These are phyloP conservation scores for Connochaetes taurinus DNA, from an alignment of 2,113 vertebrate species.

Conservation along the genomic window DNA sequence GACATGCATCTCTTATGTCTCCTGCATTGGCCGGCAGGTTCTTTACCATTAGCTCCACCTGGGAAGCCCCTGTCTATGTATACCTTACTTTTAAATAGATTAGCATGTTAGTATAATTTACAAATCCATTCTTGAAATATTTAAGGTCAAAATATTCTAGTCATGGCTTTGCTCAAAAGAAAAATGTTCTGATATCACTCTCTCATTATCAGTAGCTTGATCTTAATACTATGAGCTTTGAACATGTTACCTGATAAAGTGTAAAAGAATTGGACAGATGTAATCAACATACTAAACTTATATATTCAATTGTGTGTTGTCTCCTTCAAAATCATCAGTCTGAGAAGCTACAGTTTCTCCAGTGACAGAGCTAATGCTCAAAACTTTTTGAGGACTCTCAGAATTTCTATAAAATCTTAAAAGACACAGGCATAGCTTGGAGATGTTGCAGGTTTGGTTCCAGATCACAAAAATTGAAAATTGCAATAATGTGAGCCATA, in stretches of 20 bases:
- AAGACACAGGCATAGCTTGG: not conserved
- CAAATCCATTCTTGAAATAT: slow-evolving; percentile 10
- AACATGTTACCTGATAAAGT: not conserved
- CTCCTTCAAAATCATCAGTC: not conserved
- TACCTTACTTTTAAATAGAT: slow-evolving; percentile 14
- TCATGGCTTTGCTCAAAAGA: not conserved
- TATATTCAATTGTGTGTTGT: not conserved
- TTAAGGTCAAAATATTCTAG: slow-evolving; percentile 35
- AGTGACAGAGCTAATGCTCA: not conserved
- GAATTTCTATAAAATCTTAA: slow-evolving; percentile 20
- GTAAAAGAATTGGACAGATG: not conserved
- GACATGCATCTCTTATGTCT: not conserved
- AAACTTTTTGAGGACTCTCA: not conserved
- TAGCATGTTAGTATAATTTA: not conserved
- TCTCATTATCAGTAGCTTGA: slow-evolving; percentile 6
- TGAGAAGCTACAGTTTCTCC: slow-evolving; percentile 14
- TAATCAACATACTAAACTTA: not conserved
- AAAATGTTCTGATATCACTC: not conserved
- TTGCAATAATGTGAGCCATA: not conserved
- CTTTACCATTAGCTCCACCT: not conserved
- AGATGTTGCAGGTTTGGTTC: not conserved
- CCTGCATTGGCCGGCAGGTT: not conserved
- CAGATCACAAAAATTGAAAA: not conserved
- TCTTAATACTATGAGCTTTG: slow-evolving; percentile 15
- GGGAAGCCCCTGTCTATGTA: not conserved